phyloP scores from a whole-genome alignment of 2,888 invertebrate species.

The Diaprepes abbreviatus region DNA sequence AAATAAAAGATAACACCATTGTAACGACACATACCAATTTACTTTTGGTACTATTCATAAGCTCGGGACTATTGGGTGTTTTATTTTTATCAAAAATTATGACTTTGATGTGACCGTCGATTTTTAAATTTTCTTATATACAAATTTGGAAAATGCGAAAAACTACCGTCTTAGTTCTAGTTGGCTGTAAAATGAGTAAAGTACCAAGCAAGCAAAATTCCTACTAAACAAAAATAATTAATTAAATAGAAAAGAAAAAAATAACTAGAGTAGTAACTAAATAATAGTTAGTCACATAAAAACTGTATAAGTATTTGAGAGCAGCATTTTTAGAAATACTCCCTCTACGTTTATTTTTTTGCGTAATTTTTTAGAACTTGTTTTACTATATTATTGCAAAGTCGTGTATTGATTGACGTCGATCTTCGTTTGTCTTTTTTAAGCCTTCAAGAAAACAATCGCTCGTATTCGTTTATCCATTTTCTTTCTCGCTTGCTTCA shows the following conservation, averaged over 20 bases:
- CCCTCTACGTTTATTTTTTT: conserved; percentile 28
- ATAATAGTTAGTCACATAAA: conserved; percentile 30
- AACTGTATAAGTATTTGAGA: conserved; percentile 21
- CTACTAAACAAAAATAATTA: conserved; percentile 29
- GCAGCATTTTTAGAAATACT: conserved; percentile 19
- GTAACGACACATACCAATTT: too few relatives aligned
- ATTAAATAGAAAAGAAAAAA: conserved; percentile 28
- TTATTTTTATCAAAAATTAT: too few relatives aligned
- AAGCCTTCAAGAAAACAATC: conserved; percentile 35
- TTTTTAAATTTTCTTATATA: too few relatives aligned
- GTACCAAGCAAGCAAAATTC: conserved; percentile 11
- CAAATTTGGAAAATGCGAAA: too few relatives aligned
- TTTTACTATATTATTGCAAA: conserved; percentile 29
- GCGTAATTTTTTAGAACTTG: conserved; percentile 18
- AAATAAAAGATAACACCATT: too few relatives aligned
- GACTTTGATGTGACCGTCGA: too few relatives aligned
- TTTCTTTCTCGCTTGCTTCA: conserved; percentile 9
- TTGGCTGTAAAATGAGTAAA: conserved; percentile 14
- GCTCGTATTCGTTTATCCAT: neutral
- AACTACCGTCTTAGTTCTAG: neutral
- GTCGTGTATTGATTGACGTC: conserved; percentile 11
- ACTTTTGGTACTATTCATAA: too few relatives aligned
- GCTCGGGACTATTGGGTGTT: too few relatives aligned
- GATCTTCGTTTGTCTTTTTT: conserved; percentile 17
- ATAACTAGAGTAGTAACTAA: conserved; percentile 35